Evolutionary conservation across 2,113 vertebrate genomes (phyloP), one percentile per base, ranked within the genome.

Genomic region (Lepus americanus): DNA sequence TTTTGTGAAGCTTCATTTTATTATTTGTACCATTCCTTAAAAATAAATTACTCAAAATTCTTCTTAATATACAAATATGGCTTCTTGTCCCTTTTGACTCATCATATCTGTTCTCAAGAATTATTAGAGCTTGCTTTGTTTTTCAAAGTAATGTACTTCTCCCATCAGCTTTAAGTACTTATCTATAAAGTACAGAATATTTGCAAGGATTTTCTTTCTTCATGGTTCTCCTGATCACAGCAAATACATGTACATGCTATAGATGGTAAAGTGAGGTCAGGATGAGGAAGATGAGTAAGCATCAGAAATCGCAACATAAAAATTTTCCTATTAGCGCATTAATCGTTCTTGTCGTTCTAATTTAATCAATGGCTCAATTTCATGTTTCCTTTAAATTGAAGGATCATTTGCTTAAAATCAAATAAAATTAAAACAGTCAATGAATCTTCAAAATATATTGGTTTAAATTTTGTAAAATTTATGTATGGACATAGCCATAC

Each of bases 231-330:
- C 66, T 36, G 77, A 69, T 36, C 36, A 89, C 0, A 93, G 27
- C 9, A 95, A 55, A 92, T 5, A 85, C 53, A 53, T 89, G 33
- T 88, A 70, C 19, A 25, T n/a, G 9, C 19, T 20, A n/a, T 85
- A 39, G 92, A 96, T 93, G 70, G 19, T 6, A 95, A 96, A 67
- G 22, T 76, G 49, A 93, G 55, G 17, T 64, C 81, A 93, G 17
- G 11, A 59, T 12, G 49, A 96, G 44, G 44, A 44, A 44, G 44
- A 44, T 44, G 44, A 44, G 29, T 89, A 91, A 95, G n/a, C 69
- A 55, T 6, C 16, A 89, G 39, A 82, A 36, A 59, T 31, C 95
- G 12, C 4, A 19, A 87, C 12, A 55, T 29, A 89, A 88, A 84
- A 89, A 20, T 33, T 1, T 25, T 36, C 55, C 83, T 44, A 93